Evolutionary conservation across 2,797 vertebrate genomes (phyloP).

Genomic region (Pyrocephalus nanus): DNA sequence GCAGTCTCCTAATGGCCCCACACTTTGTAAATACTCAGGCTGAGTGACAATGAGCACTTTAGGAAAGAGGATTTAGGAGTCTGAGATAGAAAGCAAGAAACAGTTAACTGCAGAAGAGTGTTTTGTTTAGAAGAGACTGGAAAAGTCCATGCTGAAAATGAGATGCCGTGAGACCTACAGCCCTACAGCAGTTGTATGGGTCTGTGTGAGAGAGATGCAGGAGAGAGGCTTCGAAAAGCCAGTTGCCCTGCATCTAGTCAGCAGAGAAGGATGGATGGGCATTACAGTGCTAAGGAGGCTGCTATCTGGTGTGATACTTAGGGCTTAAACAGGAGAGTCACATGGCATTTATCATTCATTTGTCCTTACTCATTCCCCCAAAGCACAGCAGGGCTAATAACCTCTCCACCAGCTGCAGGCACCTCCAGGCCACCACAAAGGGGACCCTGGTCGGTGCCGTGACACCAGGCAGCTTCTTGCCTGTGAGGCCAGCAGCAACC

Average conservation of each 20-base stretch:
- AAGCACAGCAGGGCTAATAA: background rate
- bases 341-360: background rate
- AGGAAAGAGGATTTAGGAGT: background rate
- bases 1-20: background rate
- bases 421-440: background rate
- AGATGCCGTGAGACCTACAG: background rate
- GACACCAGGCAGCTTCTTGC: slow-evolving; percentile 24
- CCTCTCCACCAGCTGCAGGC: background rate
- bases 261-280: background rate
- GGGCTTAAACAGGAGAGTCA: background rate
- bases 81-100: background rate
- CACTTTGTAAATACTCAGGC: background rate
- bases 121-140: background rate
- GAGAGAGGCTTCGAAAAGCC: background rate
- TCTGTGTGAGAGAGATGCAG: background rate
- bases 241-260: background rate
- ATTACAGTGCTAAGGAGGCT: background rate
- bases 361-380: background rate
- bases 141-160: background rate
- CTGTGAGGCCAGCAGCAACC: background rate
- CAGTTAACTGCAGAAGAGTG: background rate
- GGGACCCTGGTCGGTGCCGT: background rate
- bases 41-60: background rate
- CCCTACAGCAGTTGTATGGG: background rate
- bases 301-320: background rate